A percentile compares a stretch with the other conserved stretches of the same genome.
Conservation (phyloP, 2,113 vertebrate species). For the Calypte anna region DNA sequence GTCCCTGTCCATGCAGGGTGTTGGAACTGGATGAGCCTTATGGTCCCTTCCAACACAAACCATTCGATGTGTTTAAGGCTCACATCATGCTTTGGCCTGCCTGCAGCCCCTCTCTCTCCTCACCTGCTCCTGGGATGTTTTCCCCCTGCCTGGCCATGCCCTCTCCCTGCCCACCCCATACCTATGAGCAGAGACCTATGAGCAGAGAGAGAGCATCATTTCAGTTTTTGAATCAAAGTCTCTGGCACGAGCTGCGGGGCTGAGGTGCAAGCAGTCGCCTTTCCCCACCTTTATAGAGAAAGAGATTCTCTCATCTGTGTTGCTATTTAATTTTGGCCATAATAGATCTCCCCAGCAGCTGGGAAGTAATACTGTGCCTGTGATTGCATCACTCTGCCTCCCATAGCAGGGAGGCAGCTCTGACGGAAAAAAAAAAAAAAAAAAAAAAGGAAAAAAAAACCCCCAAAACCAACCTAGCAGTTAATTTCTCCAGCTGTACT, state of each 20-base stretch:
- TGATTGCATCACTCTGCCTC: conserved; percentile 73
- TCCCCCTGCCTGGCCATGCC: accelerated
- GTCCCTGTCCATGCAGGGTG: no score
- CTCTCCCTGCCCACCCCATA: background rate
- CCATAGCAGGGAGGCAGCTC: conserved; percentile 46
- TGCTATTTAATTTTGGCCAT: conserved; percentile 81
- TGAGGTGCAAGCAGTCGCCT: conserved; percentile 60
- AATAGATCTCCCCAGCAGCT: conserved; percentile 76
- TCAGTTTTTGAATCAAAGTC: background rate
- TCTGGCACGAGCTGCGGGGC: conserved; percentile 3
- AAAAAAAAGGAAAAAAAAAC: background rate
- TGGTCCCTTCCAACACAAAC: no score
- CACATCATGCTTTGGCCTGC: background rate
- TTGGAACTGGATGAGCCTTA: no score
- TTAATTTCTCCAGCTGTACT: conserved; percentile 76
- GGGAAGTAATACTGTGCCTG: conserved; percentile 76
- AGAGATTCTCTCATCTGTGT: conserved; percentile 73
- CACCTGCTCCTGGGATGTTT: background rate
- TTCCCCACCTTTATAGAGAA: conserved; percentile 70
- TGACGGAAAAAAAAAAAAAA: background rate
- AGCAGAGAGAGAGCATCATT: background rate
- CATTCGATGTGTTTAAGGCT: background rate
- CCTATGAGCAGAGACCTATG: background rate
- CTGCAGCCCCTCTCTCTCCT: background rate
- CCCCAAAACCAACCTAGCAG: conserved; percentile 65